Evolutionary conservation across 1,140 invertebrate species (phyloP).

Genomic region (Globodera ellingtonae): DNA sequence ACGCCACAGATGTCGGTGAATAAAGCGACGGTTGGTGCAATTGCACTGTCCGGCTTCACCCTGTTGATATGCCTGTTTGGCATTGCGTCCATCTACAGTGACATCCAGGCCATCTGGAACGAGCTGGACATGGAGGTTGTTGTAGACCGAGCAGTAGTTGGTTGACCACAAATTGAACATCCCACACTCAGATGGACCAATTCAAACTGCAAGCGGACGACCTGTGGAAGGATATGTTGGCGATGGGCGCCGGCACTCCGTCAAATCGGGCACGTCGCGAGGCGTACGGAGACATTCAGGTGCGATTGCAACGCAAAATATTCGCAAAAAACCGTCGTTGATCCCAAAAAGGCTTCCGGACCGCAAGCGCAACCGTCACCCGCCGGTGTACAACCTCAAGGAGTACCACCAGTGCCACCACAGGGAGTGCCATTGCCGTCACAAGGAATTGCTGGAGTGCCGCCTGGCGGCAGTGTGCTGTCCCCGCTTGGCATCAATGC

Average conservation of each 20-base stretch:
- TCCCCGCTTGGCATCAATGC: neutral
- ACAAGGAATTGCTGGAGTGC: no score
- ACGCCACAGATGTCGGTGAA: slow-evolving; percentile 52
- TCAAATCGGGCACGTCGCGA: slow-evolving; percentile 59
- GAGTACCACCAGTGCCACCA: no score
- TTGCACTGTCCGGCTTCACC: slow-evolving; percentile 55
- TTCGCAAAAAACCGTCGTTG: no score
- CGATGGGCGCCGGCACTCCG: slow-evolving; percentile 57
- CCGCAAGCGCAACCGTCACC: neutral
- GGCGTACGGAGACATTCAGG: slow-evolving; percentile 57
- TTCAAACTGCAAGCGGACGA: slow-evolving; percentile 52
- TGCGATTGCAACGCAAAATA: neutral
- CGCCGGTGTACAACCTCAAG: neutral
- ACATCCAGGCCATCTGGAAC: slow-evolving; percentile 60
- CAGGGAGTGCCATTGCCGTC: neutral
- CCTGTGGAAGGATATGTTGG: slow-evolving; percentile 58
- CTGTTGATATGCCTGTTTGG: slow-evolving; percentile 57
- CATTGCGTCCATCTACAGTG: slow-evolving; percentile 56
- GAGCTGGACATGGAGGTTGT: slow-evolving; percentile 60
- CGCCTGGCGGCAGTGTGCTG: neutral
- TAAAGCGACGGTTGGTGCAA: slow-evolving; percentile 58
- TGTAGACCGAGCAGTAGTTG: neutral
- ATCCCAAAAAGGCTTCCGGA: neutral
- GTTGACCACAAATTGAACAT: slow-evolving; percentile 34
- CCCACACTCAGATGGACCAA: slow-evolving; percentile 40